Evolutionary conservation across 2,797 vertebrate species (phyloP).

Genomic region (Sus cebifrons): DNA sequence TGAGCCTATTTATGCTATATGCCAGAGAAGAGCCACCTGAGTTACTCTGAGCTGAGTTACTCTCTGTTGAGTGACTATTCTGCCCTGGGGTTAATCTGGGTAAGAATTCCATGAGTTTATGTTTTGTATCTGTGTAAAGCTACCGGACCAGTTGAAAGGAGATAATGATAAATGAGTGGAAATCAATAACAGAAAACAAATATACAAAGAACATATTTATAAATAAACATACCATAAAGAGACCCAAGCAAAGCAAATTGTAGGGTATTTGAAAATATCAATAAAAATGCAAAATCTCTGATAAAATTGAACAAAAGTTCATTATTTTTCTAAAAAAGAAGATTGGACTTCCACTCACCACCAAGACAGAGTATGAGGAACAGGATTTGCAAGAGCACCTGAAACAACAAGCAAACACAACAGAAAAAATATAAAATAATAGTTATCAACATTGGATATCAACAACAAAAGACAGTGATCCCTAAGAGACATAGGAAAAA

Average conservation of each 20-base stretch:
- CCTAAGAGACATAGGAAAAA: neutral
- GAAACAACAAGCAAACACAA: neutral
- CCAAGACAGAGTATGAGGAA: neutral
- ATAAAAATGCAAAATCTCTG: neutral
- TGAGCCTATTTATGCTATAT: conserved; percentile 89
- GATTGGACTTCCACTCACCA: neutral
- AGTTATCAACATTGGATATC: neutral
- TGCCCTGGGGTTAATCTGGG: conserved; percentile 85
- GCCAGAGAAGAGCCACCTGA: conserved; percentile 89
- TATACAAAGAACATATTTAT: neutral
- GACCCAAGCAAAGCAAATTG: neutral
- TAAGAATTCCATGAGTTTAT: conserved; percentile 75
- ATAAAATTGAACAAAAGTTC: neutral
- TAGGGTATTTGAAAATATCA: neutral
- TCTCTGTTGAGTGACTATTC: conserved; percentile 86
- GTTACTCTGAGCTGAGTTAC: conserved; percentile 92
- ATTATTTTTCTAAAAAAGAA: neutral
- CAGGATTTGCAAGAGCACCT: neutral
- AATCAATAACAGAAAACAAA: neutral
- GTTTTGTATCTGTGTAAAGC: conserved; percentile 72
- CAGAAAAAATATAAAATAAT: neutral
- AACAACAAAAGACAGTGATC: neutral
- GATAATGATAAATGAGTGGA: neutral
- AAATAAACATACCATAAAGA: neutral
- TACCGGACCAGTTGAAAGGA: neutral